Evolutionary conservation across 2,797 vertebrate genomes (phyloP).

Genomic region (Chlorospingus semifuscus): DNA sequence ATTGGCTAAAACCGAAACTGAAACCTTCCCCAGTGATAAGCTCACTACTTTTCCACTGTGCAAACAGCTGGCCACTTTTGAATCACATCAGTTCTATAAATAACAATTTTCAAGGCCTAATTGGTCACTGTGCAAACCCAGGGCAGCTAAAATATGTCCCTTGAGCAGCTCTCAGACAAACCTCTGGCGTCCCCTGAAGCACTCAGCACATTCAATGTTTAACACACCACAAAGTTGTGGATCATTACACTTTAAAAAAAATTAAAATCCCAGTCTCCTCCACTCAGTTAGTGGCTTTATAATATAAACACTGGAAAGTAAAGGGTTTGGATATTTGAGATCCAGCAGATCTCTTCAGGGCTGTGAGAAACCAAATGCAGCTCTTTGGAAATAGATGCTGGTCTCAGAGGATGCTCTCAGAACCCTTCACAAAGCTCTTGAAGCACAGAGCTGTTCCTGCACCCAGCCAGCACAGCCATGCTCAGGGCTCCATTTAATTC

Average conservation of each 20-base stretch:
- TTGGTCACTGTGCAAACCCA: background rate
- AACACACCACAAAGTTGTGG: background rate
- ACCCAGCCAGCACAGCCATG: background rate
- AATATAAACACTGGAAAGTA: background rate
- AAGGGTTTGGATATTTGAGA: background rate
- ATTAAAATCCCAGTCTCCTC: background rate
- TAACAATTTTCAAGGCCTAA: background rate
- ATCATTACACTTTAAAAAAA: background rate
- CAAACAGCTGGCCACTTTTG: background rate
- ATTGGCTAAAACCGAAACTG: background rate
- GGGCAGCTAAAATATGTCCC: background rate
- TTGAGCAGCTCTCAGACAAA: background rate
- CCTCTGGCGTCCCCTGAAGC: background rate
- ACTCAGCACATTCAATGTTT: rapidly evolving
- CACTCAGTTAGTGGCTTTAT: background rate
- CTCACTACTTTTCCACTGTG: background rate
- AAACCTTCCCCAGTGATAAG: background rate
- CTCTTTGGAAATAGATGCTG: background rate
- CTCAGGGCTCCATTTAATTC: background rate
- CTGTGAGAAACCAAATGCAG: background rate
- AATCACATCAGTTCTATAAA: background rate
- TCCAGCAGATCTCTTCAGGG: background rate
- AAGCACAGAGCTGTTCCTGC: background rate
- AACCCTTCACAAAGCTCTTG: background rate
- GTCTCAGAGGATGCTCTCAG: background rate